These are phyloP conservation scores for Agrypnia vestita DNA, from an alignment of 1,140 invertebrate species.

Conservation along the genomic window DNA sequence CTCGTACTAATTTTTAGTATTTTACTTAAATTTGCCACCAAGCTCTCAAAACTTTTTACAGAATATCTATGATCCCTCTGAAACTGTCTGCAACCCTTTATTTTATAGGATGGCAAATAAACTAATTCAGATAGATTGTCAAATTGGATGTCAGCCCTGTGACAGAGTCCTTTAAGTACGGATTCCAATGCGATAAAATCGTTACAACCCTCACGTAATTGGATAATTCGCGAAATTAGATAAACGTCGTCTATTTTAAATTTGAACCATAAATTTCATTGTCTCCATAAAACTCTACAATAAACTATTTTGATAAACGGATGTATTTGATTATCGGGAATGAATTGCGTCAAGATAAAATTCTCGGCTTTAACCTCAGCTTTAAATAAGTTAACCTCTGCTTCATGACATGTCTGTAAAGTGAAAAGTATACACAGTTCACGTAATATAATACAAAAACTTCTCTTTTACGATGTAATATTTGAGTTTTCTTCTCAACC, in stretches of 20 bases:
- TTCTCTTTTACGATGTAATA: no score
- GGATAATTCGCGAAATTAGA: background rate
- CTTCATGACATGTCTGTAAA: conserved; percentile 12
- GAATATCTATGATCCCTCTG: no score
- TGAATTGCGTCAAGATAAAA: background rate
- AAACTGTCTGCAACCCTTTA: no score
- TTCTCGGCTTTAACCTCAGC: conserved; percentile 29
- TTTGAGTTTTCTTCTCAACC: no score
- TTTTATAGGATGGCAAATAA: conserved; percentile 3
- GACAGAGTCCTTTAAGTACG: background rate
- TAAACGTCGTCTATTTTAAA: no score
- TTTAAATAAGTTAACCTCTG: conserved; percentile 30
- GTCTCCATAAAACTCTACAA: no score
- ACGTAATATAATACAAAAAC: background rate
- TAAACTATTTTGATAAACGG: no score
- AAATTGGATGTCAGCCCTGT: background rate
- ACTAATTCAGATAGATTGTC: background rate
- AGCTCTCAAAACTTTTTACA: no score
- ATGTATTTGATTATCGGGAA: background rate
- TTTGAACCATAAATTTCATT: no score
- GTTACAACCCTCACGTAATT: background rate
- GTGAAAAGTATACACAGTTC: background rate
- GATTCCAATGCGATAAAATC: background rate
- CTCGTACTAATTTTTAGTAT: background rate
- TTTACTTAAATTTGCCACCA: no score